These are phyloP conservation scores for Oncopodura yosiiana DNA, from an alignment of 1,140 invertebrate species.

Conservation along the genomic window DNA sequence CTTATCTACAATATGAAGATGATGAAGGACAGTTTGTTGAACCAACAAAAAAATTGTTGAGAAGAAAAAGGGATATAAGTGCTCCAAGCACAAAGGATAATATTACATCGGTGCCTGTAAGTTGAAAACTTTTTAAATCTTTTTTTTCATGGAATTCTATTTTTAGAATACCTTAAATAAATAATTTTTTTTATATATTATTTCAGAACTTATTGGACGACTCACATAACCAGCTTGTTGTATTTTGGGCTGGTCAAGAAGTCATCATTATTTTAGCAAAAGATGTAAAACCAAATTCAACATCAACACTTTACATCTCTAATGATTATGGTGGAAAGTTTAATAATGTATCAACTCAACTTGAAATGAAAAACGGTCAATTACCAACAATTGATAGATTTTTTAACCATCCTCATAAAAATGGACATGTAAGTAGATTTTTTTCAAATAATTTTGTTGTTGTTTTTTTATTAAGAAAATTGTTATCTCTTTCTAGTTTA, in stretches of 20 bases:
- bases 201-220: conserved; percentile 57
- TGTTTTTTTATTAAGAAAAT: conserved; percentile 34
- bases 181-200: conserved; percentile 20
- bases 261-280: conserved; percentile 75
- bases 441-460: conserved; percentile 33
- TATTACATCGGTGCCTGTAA: not conserved
- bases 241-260: conserved; percentile 79
- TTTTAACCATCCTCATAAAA: conserved; percentile 67
- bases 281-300: conserved; percentile 45
- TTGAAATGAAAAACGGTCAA: conserved; percentile 41
- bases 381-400: conserved; percentile 56
- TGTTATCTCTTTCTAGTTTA: conserved; percentile 63
- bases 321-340: conserved; percentile 76
- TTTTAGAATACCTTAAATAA: not conserved
- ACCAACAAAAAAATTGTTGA: too few species aligned
- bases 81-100: not conserved
- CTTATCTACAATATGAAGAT: too few species aligned
- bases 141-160: not conserved
- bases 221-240: conserved; percentile 74
- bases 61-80: not conserved
- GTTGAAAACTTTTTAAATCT: not conserved
- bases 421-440: conserved; percentile 54
- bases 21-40: too few species aligned
- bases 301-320: conserved; percentile 70
- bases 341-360: conserved; percentile 53